Base-by-base conservation (phyloP, 2,797 vertebrate genomes). In the Brachymystax lenok region DNA sequence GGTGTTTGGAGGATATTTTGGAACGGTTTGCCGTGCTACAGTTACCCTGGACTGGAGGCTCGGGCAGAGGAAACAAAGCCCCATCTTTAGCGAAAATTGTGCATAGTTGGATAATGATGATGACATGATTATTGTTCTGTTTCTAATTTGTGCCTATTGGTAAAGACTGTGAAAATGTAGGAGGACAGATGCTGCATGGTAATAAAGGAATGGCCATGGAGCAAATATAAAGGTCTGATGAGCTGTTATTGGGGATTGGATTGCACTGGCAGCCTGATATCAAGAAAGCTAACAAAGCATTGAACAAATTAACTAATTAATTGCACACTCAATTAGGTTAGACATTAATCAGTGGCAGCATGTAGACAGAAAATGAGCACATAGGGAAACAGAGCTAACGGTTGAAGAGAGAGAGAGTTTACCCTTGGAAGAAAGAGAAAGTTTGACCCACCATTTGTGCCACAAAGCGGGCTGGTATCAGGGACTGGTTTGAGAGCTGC, bases 401-500 rank as follows among this genome's bases (percentile, higher is more conserved):
- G n/a, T 75, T 19, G 68, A n/a, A 24, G 17, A 27, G 21, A 74
- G 67, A 72, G 71, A 46, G 16, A 33, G 30, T 21, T 21, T 7
- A 59, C 54, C 5, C 8, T 12, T 46, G 69, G 59, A 46, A 46
- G 40, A 46, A 46, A 46, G 40, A 46, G 40, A 12, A 8, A 46
- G 40, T 21, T 61, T 61, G 56, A 87, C 92, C 90, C 88, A 96
- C 97, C 92, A 95, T 93, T 74, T 33, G 35, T 69, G 93, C 86
- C 30, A 72, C 84, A 86, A 98, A 98, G 1, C 35, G 40, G 0
- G 92, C 94, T 0, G 96, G 90, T 74, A 96, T 91, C 0, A 93
- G 90, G 24, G 93, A 93, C 54, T 94, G 89, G 76, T 97, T 99
- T 21, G 88, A 91, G 19, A 98, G 92, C 7, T 33, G 77, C 70